Percentiles rank a stretch among this genome's conserved stretches.
phyloP scores from a whole-genome alignment of 2,888 invertebrate genomes.

The Strigamia maritima region DNA sequence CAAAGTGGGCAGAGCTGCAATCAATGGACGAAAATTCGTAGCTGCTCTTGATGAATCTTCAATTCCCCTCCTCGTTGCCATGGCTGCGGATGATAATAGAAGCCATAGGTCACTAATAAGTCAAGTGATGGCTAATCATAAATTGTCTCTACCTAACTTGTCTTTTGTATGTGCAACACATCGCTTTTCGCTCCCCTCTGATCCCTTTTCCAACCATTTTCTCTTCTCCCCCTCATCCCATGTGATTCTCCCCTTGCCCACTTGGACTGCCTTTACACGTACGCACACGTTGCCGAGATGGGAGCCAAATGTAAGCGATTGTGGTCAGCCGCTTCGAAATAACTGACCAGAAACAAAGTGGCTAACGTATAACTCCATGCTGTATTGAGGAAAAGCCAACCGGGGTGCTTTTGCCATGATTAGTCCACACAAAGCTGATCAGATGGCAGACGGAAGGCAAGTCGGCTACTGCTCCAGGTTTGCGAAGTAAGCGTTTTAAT shows the following conservation, averaged over 20 bases:
- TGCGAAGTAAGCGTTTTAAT: no score
- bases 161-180: background rate
- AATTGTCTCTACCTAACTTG: background rate
- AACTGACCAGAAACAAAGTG: background rate
- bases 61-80: background rate
- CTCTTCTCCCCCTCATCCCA: background rate
- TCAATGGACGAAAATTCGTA: constrained; percentile 4
- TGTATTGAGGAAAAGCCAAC: background rate
- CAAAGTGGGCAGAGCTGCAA: background rate
- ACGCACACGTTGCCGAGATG: background rate
- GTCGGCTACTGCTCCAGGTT: no score
- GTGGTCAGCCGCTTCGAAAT: background rate
- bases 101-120: background rate
- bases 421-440: background rate
- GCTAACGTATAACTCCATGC: background rate
- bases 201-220: background rate
- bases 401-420: background rate
- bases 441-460: background rate
- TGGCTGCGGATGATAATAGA: background rate
- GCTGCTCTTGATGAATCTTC: background rate
- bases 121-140: constrained; percentile 4
- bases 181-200: background rate
- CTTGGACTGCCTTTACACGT: background rate
- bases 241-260: background rate
- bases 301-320: background rate